These are phyloP conservation scores for Burhinus oedicnemus DNA, from an alignment of 2,113 vertebrate genomes.

Conservation along the genomic window DNA sequence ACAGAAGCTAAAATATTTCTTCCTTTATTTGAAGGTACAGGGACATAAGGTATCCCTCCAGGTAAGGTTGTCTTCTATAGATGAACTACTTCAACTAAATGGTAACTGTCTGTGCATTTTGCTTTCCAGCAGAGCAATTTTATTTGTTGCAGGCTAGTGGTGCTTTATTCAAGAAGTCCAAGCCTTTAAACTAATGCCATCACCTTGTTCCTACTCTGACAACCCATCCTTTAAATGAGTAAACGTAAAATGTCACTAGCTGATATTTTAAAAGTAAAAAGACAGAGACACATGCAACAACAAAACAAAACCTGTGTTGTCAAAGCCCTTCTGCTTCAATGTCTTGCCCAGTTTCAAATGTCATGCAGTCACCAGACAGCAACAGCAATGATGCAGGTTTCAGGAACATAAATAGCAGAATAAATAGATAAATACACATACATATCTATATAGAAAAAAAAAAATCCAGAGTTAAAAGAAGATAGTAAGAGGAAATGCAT, in stretches of 20 bases:
- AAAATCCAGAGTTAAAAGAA: neutral
- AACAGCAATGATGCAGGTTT: neutral
- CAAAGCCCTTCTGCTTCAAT: neutral
- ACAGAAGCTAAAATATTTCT: neutral
- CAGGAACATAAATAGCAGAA: neutral
- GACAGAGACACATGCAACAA: neutral
- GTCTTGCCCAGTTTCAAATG: neutral
- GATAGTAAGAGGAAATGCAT: neutral
- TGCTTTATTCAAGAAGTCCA: neutral
- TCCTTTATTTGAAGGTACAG: neutral
- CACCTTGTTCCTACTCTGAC: neutral
- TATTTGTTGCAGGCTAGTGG: neutral
- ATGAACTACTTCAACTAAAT: neutral
- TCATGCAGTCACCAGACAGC: neutral
- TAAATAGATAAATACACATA: neutral
- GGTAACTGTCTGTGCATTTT: neutral
- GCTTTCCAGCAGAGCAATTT: neutral
- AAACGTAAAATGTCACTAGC: neutral
- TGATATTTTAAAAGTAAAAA: neutral
- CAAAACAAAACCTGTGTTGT: neutral
- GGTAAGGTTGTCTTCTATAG: neutral
- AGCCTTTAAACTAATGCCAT: neutral
- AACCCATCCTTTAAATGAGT: neutral
- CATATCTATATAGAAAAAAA: neutral
- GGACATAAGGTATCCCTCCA: neutral